A percentile compares a stretch with the other conserved stretches of the same genome.
phyloP scores from a whole-genome alignment of 1,140 invertebrate genomes.

The Aradophagus sp. region DNA sequence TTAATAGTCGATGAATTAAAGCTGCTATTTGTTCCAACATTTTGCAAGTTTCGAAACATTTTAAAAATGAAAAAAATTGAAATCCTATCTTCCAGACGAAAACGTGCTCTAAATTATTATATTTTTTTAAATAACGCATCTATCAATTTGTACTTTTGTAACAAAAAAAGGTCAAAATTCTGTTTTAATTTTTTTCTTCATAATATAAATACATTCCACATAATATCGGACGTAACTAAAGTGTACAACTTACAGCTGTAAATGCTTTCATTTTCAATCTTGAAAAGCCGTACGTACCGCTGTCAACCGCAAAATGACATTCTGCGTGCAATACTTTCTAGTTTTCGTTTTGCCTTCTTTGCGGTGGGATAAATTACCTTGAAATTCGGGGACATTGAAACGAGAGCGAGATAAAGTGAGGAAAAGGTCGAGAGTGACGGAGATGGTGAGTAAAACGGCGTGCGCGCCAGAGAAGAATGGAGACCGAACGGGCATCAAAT shows the following conservation, averaged over 20 bases:
- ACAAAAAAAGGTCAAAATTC: too few species aligned
- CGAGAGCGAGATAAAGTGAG: too few species aligned
- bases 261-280: constrained; percentile 35
- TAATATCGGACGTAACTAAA: constrained; percentile 10
- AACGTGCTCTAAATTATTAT: too few species aligned
- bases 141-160: too few species aligned
- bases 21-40: too few species aligned
- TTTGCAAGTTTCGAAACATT: too few species aligned
- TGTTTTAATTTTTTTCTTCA: too few species aligned
- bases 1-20: too few species aligned
- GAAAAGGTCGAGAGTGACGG: background rate
- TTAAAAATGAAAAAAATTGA: too few species aligned
- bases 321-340: constrained; percentile 43
- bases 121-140: too few species aligned
- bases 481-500: constrained; percentile 11
- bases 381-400: constrained; percentile 26
- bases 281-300: constrained; percentile 23
- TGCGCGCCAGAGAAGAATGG: background rate
- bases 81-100: too few species aligned
- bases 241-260: constrained; percentile 21
- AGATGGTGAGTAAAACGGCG: background rate
- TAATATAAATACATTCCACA: background rate
- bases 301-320: constrained; percentile 49
- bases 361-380: constrained; percentile 18
- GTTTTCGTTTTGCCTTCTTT: constrained; percentile 45